Conservation (phyloP, 2,797 vertebrate species). For the Hafferia zeledoni region DNA sequence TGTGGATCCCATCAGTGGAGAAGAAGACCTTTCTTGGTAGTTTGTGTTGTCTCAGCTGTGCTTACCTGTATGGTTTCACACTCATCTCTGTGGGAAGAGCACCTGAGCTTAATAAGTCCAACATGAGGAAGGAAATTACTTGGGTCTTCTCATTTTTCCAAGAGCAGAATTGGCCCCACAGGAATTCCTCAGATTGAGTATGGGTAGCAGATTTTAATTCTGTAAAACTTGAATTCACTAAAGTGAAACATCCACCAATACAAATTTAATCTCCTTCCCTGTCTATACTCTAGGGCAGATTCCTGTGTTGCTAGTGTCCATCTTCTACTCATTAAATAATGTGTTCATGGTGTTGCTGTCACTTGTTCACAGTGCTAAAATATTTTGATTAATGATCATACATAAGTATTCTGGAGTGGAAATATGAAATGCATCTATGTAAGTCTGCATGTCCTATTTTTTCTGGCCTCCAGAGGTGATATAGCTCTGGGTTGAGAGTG, state of each 20-base stretch:
- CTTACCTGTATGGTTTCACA: neutral
- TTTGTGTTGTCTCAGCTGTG: neutral
- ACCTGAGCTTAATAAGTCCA: neutral
- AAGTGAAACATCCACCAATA: neutral
- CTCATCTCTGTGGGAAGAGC: neutral
- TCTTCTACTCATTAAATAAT: neutral
- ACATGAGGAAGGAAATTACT: neutral
- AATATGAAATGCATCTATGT: neutral
- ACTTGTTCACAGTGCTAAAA: neutral
- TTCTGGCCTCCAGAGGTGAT: neutral
- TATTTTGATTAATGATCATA: neutral
- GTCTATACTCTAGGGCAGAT: neutral
- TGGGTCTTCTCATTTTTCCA: neutral
- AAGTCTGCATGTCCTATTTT: neutral
- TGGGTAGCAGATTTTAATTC: neutral
- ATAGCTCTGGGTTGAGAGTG: neutral
- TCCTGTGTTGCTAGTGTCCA: neutral
- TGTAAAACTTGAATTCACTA: neutral
- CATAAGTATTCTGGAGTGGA: neutral
- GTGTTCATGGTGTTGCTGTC: neutral
- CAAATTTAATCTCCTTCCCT: neutral
- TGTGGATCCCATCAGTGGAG: neutral
- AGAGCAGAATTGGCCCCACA: neutral
- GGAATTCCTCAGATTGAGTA: neutral
- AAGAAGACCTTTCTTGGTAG: neutral